Evolutionary conservation across 2,888 invertebrate genomes (phyloP), one percentile per base, ranked within the genome.

Genomic region (Cryptocephalus primarius): DNA sequence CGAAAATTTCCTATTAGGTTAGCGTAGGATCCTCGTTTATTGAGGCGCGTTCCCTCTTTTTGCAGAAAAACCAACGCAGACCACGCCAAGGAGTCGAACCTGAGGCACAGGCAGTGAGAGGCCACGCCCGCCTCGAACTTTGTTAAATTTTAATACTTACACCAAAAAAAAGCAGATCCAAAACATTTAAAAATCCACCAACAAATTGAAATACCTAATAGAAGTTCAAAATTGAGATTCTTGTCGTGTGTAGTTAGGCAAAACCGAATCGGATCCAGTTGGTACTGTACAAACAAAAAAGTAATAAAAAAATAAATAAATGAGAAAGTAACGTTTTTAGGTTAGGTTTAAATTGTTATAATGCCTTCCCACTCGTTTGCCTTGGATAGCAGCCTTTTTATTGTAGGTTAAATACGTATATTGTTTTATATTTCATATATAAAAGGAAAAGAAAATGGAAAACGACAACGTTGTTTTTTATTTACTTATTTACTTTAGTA

Each of bases 31-130:
- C n/a, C n/a, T n/a, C n/a, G 22, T 22, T 22, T 22, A 22, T n/a
- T n/a, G n/a, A n/a, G n/a, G 6, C 3, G 6, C 22, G 22, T 36
- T 36, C 12, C 3, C 12, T 36, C n/a, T 51, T 50, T 51, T 69
- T 70, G 36, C 61, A 73, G 73, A 63, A 73, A 73, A 61, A 69
- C 72, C 55, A 72, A 72, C 33, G 71, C 71, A 34, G 72, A 72
- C 59, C 69, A 72, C 53, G 72, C 70, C 49, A 73, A 73, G 63
- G 72, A 72, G 48, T 64, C 70, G 44, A 72, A 71, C 55, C 61
- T 73, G 53, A 68, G 72, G 63, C 72, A 73, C 61, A 66, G 73
- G 58, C 72, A 73, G 65, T 72, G 68, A 70, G 42, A 48, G 22
- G 12, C 36, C 36, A 36, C 50, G 47, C 52, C 50, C 46, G 50